Evolutionary conservation across 1,140 invertebrate genomes (phyloP).

Genomic region (Popillia japonica): DNA sequence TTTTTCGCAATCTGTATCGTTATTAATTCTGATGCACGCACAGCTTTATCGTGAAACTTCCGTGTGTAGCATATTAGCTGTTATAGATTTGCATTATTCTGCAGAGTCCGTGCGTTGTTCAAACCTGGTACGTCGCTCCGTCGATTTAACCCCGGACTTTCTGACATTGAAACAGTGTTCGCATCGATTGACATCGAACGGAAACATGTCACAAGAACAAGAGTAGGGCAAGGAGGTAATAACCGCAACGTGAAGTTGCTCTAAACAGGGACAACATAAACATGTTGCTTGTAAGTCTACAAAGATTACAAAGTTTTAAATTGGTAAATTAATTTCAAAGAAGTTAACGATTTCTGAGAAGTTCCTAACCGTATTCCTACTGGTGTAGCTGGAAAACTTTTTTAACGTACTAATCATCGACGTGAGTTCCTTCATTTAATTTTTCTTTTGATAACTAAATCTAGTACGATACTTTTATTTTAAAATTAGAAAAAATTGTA

Average conservation of each 20-base stretch:
- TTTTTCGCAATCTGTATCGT: not conserved
- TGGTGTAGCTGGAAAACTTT: too few relatives aligned
- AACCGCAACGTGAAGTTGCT: not conserved
- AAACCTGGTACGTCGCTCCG: slow-evolving; percentile 2
- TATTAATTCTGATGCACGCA: slow-evolving; percentile 26
- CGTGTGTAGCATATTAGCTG: not conserved
- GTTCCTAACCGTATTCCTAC: too few relatives aligned
- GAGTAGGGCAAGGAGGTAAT: not conserved
- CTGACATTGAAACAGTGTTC: slow-evolving; percentile 7
- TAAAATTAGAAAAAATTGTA: too few relatives aligned
- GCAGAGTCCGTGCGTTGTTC: not conserved
- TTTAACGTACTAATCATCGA: too few relatives aligned
- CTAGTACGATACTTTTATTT: too few relatives aligned
- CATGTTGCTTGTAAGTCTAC: not conserved
- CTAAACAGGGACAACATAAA: not conserved
- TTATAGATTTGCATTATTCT: not conserved
- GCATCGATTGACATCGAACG: not conserved
- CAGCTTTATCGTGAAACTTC: not conserved
- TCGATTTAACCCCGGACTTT: not conserved
- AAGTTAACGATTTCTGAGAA: too few relatives aligned
- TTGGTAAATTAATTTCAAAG: too few relatives aligned
- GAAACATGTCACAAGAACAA: slow-evolving; percentile 11
- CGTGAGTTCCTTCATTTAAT: too few relatives aligned
- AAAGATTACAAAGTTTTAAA: not conserved
- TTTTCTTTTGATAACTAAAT: too few relatives aligned